phyloP scores from a whole-genome alignment of 2,888 invertebrate species.

The Macaria notata region DNA sequence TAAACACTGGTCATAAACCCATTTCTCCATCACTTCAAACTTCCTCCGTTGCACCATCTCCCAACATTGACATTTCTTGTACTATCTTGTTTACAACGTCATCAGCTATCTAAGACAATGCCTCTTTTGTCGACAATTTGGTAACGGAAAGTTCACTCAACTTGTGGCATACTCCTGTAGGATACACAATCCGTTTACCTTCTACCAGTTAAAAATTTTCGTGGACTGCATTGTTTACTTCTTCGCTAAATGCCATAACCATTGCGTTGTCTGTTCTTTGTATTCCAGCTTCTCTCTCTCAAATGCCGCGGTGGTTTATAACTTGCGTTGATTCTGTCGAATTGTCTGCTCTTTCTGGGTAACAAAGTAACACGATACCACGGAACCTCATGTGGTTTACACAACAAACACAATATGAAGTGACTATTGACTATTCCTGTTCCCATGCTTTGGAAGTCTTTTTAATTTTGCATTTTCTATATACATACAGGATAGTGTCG shows the following conservation, averaged over 20 bases:
- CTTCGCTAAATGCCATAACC: constrained; percentile 31
- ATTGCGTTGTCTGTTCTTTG: constrained; percentile 36
- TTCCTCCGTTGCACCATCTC: constrained; percentile 32
- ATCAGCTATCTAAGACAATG: constrained; percentile 67
- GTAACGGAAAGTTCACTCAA: constrained; percentile 77
- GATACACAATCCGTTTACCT: constrained; percentile 61
- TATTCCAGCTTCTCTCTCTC: background rate
- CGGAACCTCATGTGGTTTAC: constrained; percentile 74
- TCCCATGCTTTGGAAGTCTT: constrained; percentile 63
- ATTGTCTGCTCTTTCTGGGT: constrained; percentile 37
- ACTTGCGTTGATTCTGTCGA: constrained; percentile 5
- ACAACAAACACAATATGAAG: constrained; percentile 79
- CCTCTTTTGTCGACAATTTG: constrained; percentile 69
- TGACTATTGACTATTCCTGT: constrained; percentile 81
- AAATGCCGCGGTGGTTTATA: constrained; percentile 39
- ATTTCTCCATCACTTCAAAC: constrained; percentile 28
- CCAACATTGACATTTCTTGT: constrained; percentile 36
- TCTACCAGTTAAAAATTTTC: constrained; percentile 38
- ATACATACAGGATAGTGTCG: constrained; percentile 63
- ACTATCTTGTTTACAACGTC: constrained; percentile 57
- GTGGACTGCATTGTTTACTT: constrained; percentile 18
- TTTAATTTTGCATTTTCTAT: constrained; percentile 74
- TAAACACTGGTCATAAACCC: constrained; percentile 19
- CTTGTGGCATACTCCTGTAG: constrained; percentile 67
- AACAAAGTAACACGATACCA: constrained; percentile 64